These are phyloP conservation scores for Phymanthus crucifer DNA, from an alignment of 92 coral and sea anemone species.

Conservation along the genomic window DNA sequence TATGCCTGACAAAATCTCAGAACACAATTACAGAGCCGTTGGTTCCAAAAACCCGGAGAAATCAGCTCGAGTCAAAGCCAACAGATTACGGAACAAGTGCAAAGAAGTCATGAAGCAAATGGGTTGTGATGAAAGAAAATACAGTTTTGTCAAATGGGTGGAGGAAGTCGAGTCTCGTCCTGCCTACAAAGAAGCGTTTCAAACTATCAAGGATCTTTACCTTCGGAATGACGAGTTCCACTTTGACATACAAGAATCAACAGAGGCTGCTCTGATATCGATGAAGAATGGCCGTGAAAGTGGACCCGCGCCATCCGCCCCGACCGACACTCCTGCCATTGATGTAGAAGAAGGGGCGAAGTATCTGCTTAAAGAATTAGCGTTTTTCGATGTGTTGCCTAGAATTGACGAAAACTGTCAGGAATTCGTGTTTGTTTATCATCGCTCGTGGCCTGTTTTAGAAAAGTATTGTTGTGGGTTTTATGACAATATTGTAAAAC, in stretches of 20 bases:
- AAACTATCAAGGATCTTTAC: slow-evolving; percentile 55
- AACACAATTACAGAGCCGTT: slow-evolving; percentile 76
- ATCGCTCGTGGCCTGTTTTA: slow-evolving; percentile 78
- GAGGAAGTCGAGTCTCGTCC: slow-evolving; percentile 70
- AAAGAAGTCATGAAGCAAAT: slow-evolving; percentile 49
- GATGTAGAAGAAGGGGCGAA: slow-evolving; percentile 79
- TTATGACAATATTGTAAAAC: slow-evolving; percentile 57
- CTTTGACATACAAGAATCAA: slow-evolving; percentile 50
- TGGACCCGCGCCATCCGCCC: slow-evolving; percentile 15
- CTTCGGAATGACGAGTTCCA: slow-evolving; percentile 63
- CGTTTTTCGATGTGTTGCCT: slow-evolving; percentile 62
- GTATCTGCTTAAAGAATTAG: slow-evolving; percentile 70
- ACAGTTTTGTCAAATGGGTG: slow-evolving; percentile 61
- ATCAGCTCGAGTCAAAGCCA: slow-evolving; percentile 65
- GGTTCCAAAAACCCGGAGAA: slow-evolving; percentile 79
- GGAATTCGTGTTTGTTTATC: slow-evolving; percentile 77
- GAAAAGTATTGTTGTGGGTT: slow-evolving; percentile 70
- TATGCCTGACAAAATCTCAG: slow-evolving; percentile 72
- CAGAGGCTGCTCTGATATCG: slow-evolving; percentile 61
- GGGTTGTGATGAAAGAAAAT: slow-evolving; percentile 31
- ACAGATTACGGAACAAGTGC: slow-evolving; percentile 77
- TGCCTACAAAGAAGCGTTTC: slow-evolving; percentile 55
- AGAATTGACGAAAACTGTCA: slow-evolving; percentile 53
- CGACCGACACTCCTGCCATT: not conserved
- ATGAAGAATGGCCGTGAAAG: slow-evolving; percentile 65